Conservation (phyloP, 2,888 invertebrate species). For the Xylota segnis region DNA sequence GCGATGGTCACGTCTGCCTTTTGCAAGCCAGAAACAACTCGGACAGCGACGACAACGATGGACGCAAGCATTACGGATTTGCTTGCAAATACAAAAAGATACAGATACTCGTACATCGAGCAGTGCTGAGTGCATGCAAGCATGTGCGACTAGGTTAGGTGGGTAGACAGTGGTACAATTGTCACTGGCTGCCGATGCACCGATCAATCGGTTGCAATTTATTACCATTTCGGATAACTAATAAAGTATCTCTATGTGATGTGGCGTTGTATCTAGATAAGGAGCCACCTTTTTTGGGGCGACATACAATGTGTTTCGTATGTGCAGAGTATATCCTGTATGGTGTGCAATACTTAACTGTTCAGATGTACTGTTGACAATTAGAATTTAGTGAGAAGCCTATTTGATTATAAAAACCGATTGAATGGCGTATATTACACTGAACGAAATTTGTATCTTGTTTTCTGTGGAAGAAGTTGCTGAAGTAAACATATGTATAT, state of each 20-base stretch:
- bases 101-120: conserved; percentile 20
- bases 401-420: conserved; percentile 11
- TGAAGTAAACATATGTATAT: too few relatives aligned
- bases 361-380: conserved; percentile 34
- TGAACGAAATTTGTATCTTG: conserved; percentile 33
- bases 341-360: conserved; percentile 51
- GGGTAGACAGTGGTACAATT: conserved; percentile 63
- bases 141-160: conserved; percentile 64
- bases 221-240: conserved; percentile 72
- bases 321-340: conserved; percentile 19
- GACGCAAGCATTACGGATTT: conserved; percentile 53
- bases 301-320: conserved; percentile 47
- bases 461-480: too few relatives aligned
- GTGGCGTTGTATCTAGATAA: conserved; percentile 59
- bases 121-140: conserved; percentile 54
- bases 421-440: conserved; percentile 50
- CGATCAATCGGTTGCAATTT: conserved; percentile 73
- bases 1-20: conserved; percentile 72
- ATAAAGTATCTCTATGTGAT: conserved; percentile 61
- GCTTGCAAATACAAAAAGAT: conserved; percentile 12
- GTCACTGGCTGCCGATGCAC: conserved; percentile 60
- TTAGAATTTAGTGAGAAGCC: conserved; percentile 25
- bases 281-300: conserved; percentile 58
- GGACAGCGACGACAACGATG: conserved; percentile 28
- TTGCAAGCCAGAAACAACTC: conserved; percentile 44